Conservation (phyloP, 2,888 invertebrate species). For the Zhengitettix transpicula region DNA sequence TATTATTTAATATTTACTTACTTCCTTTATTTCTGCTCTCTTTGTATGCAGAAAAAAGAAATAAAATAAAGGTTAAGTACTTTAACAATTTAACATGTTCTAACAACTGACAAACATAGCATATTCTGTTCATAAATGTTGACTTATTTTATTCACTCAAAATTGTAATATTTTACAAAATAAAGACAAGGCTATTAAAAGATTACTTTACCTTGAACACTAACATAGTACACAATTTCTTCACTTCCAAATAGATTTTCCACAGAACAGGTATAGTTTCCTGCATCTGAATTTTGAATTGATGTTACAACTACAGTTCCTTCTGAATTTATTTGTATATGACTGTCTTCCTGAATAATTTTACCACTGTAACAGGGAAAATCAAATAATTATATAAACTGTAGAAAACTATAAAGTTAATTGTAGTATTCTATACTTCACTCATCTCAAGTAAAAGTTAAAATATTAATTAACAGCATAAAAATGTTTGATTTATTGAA, state of each 20-base stretch:
- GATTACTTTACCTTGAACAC: conserved; percentile 5
- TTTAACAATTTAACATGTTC: too few relatives aligned
- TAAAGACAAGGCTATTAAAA: not conserved
- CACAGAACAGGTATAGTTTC: conserved; percentile 77
- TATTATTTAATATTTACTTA: conserved; percentile 1
- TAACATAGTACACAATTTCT: conserved; percentile 20
- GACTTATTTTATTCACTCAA: not conserved
- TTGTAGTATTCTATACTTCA: too few relatives aligned
- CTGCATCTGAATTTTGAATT: conserved; percentile 64
- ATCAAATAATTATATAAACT: not conserved
- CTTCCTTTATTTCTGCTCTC: conserved; percentile 10
- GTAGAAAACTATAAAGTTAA: too few relatives aligned
- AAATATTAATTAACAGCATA: too few relatives aligned
- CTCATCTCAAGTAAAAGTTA: too few relatives aligned
- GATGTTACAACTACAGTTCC: conserved; percentile 21
- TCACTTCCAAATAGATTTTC: conserved; percentile 30
- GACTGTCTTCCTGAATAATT: conserved; percentile 2
- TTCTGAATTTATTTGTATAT: conserved; percentile 15
- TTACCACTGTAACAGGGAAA: conserved; percentile 3
- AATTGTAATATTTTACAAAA: not conserved
- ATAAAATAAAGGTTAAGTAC: not conserved
- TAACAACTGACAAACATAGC: not conserved
- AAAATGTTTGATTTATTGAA: too few relatives aligned
- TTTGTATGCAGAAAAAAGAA: conserved; percentile 3
- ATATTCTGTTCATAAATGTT: not conserved